These are phyloP conservation scores for Diplazon laetatorius DNA, from an alignment of 2,888 invertebrate species.

Conservation along the genomic window DNA sequence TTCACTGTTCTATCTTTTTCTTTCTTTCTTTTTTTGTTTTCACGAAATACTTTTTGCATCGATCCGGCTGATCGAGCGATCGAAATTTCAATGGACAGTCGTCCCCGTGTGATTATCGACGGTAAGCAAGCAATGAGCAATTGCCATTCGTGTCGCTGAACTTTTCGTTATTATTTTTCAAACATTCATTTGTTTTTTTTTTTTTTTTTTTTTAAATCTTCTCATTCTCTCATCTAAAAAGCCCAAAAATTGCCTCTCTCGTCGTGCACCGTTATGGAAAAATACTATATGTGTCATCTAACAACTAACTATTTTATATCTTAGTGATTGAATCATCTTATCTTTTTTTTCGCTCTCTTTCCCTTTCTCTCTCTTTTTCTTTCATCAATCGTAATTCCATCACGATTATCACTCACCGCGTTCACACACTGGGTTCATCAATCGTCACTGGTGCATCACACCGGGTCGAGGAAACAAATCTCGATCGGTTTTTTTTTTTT, in stretches of 20 bases:
- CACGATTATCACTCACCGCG: no score
- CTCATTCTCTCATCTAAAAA: conserved; percentile 53
- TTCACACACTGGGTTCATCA: no score
- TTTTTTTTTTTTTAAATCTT: conserved; percentile 8
- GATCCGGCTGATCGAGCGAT: conserved; percentile 15
- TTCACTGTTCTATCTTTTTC: no score
- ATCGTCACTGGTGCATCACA: neutral
- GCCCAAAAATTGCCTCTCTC: conserved; percentile 58
- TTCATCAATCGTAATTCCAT: no score
- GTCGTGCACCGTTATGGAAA: conserved; percentile 65
- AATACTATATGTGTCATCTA: conserved; percentile 65
- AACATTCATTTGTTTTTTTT: no score
- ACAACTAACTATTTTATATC: conserved; percentile 47
- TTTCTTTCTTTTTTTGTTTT: no score
- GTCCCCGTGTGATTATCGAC: no score
- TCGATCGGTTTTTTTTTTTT: conserved; percentile 7
- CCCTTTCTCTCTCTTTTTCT: conserved; percentile 8
- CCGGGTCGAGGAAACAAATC: conserved; percentile 5
- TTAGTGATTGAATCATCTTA: conserved; percentile 64
- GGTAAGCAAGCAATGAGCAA: no score
- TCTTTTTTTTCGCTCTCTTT: conserved; percentile 21
- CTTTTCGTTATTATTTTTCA: no score
- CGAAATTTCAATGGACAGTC: no score
- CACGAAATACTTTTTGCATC: conserved; percentile 40
- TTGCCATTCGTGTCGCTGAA: no score